phyloP scores from a whole-genome alignment of 2,888 invertebrate genomes.

The Tachina lurida region DNA sequence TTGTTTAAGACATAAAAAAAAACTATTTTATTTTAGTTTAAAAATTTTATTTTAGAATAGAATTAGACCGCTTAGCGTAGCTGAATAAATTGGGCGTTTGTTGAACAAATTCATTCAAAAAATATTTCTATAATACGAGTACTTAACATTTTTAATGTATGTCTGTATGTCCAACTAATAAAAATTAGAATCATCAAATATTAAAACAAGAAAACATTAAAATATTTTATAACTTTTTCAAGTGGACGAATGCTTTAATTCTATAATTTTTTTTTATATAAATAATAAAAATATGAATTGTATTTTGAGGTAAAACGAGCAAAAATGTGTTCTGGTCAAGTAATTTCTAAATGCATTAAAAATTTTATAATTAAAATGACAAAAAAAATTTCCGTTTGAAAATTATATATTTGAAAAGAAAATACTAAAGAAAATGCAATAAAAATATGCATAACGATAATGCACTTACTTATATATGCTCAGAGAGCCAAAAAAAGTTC shows the following conservation, averaged over 20 bases:
- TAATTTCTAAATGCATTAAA: constrained; percentile 57
- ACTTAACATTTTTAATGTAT: constrained; percentile 10
- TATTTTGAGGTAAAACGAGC: constrained; percentile 26
- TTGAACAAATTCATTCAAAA: constrained; percentile 63
- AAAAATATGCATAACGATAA: not conserved
- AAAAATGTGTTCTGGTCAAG: constrained; percentile 60
- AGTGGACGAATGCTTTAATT: constrained; percentile 43
- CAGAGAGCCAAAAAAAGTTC: no score
- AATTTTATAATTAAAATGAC: constrained; percentile 44
- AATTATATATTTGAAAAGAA: not conserved
- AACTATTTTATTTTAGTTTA: constrained; percentile 15
- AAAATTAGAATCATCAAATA: constrained; percentile 57
- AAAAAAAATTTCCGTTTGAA: constrained; percentile 14
- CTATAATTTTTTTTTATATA: not conserved
- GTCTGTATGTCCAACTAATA: constrained; percentile 16
- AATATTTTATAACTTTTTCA: constrained; percentile 55
- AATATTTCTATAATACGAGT: constrained; percentile 5
- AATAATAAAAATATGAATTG: not conserved
- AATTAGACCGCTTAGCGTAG: constrained; percentile 74
- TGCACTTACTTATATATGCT: no score
- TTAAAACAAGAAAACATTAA: constrained; percentile 24
- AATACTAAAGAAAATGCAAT: not conserved
- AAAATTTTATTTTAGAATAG: constrained; percentile 52
- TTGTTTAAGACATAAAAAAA: constrained; percentile 13
- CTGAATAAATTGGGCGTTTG: constrained; percentile 73